phyloP scores from a whole-genome alignment of 2,797 vertebrate species.

The Coccyzus lansbergi region DNA sequence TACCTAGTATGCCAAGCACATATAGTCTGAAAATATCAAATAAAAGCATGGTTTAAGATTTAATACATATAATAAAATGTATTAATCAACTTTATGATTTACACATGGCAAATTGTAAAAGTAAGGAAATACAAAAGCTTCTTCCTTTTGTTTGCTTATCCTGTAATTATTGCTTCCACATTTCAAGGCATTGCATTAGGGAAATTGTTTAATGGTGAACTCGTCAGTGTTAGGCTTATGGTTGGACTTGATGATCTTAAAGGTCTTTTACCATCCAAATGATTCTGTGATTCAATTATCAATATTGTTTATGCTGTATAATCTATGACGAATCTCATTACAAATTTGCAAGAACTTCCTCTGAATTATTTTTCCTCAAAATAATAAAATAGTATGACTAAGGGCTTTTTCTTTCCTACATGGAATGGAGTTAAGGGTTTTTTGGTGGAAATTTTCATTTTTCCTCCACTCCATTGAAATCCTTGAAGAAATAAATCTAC shows the following conservation, averaged over 20 bases:
- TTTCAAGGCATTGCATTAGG: background rate
- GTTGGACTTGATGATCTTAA: too few relatives aligned
- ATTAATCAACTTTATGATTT: background rate
- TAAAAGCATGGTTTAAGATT: background rate
- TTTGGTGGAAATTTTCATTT: background rate
- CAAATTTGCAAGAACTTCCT: background rate
- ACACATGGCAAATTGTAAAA: background rate
- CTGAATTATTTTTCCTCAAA: background rate
- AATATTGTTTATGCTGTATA: background rate
- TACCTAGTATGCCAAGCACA: background rate
- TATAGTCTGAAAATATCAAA: background rate
- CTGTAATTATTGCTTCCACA: background rate
- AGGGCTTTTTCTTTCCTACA: background rate
- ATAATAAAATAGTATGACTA: background rate
- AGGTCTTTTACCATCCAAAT: too few relatives aligned
- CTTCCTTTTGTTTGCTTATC: background rate
- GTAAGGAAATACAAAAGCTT: background rate
- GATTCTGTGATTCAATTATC: background rate
- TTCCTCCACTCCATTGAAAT: background rate
- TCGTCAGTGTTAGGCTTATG: too few relatives aligned
- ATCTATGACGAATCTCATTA: background rate
- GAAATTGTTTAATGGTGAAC: too few relatives aligned
- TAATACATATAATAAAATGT: background rate
- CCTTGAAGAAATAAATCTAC: background rate
- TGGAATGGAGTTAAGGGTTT: background rate